Conservation (phyloP, 2,797 vertebrate species). For the Nothura maculosa region DNA sequence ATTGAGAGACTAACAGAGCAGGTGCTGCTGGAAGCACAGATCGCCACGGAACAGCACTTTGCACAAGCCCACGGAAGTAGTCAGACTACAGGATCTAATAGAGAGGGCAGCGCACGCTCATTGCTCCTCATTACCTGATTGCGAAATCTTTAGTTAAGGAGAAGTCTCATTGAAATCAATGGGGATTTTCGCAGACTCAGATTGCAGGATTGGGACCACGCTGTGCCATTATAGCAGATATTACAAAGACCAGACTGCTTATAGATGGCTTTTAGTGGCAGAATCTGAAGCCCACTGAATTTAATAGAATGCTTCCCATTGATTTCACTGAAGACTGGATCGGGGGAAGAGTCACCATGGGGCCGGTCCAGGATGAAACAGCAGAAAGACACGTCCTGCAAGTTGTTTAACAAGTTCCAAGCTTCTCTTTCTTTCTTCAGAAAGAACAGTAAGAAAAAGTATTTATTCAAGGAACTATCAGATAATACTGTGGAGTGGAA, state of each 20-base stretch:
- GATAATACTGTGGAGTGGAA: background rate
- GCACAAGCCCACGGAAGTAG: slow-evolving; percentile 52
- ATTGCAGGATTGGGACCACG: slow-evolving; percentile 61
- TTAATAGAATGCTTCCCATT: slow-evolving; percentile 28
- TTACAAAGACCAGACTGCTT: slow-evolving; percentile 56
- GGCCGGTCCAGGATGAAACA: background rate
- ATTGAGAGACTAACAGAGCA: slow-evolving; percentile 57
- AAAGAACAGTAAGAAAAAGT: background rate
- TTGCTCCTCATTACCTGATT: slow-evolving; percentile 62
- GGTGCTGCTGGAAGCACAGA: slow-evolving; percentile 55
- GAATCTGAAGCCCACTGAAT: slow-evolving; percentile 53
- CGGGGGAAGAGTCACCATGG: background rate
- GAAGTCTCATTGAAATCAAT: slow-evolving; percentile 51
- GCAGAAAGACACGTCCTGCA: background rate
- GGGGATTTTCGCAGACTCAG: slow-evolving; percentile 58
- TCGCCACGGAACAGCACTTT: slow-evolving; percentile 59
- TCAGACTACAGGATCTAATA: slow-evolving; percentile 64
- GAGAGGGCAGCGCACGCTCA: slow-evolving; percentile 58
- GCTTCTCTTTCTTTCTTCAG: background rate
- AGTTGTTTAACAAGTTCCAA: background rate
- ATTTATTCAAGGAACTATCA: slow-evolving; percentile 4
- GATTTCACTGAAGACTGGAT: slow-evolving; percentile 15
- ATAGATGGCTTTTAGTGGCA: background rate
- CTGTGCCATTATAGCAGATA: slow-evolving; percentile 60
- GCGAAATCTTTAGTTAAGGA: slow-evolving; percentile 50